phyloP scores from a whole-genome alignment of 2,113 vertebrate species.

The Chunga burmeisteri region DNA sequence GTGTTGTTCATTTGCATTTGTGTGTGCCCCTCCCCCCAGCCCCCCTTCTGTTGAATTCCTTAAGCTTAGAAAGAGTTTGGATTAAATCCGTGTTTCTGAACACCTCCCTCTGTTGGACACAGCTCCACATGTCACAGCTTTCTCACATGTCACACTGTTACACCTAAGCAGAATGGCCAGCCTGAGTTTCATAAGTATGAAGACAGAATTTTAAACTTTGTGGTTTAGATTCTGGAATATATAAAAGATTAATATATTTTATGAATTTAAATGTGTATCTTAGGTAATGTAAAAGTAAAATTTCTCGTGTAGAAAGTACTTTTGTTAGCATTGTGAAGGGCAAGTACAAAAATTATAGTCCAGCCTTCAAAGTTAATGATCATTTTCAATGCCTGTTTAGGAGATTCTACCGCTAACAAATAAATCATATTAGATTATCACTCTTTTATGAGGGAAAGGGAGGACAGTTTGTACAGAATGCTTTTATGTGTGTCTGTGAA shows the following conservation, averaged over 20 bases:
- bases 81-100: neutral
- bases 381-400: neutral
- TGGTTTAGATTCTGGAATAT: neutral
- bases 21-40: neutral
- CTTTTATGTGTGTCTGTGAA: neutral
- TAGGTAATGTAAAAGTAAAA: neutral
- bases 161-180: neutral
- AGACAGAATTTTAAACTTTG: neutral
- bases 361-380: neutral
- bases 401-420: neutral
- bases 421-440: neutral
- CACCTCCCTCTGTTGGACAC: slow-evolving; percentile 48
- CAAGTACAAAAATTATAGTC: neutral
- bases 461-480: neutral
- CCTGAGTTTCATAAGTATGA: neutral
- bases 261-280: neutral
- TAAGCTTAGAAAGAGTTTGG: slow-evolving; percentile 32
- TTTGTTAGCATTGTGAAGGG: neutral
- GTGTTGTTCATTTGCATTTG: neutral
- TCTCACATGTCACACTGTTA: neutral
- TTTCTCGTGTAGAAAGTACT: neutral
- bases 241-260: neutral
- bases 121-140: neutral
- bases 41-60: neutral
- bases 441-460: neutral